A percentile compares a stretch with the other conserved stretches of the same genome.
phyloP scores from a whole-genome alignment of 2,888 invertebrate genomes.

The Embidobia sp. region DNA sequence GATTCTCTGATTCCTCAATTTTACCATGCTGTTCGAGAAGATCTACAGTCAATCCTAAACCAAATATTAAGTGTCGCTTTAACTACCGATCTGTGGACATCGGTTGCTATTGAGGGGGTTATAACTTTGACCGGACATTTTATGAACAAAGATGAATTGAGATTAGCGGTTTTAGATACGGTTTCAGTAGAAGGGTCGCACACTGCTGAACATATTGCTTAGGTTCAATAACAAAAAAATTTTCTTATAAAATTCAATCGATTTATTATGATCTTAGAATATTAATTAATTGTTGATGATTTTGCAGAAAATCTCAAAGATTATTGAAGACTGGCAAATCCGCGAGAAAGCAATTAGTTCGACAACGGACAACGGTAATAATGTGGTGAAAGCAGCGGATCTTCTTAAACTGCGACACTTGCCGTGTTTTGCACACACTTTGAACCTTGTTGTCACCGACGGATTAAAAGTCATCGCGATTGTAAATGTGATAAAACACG shows the following conservation, averaged over 20 bases:
- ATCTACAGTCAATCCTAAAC: neutral
- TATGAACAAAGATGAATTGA: neutral
- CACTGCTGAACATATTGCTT: conserved; percentile 10
- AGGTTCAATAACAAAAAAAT: neutral
- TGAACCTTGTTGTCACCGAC: conserved; percentile 5
- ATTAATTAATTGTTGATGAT: too few relatives aligned
- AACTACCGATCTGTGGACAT: conserved; percentile 25
- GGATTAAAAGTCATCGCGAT: neutral
- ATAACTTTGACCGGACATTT: conserved; percentile 13
- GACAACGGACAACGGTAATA: conserved; percentile 12
- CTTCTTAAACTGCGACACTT: conserved; percentile 8
- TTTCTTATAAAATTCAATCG: neutral
- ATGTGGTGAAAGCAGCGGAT: conserved; percentile 5
- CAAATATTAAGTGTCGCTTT: neutral
- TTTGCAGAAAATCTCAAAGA: neutral
- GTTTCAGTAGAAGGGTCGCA: neutral
- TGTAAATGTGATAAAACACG: neutral
- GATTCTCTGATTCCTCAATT: neutral
- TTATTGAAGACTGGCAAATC: conserved; percentile 1
- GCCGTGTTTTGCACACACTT: conserved; percentile 6
- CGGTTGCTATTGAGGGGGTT: conserved; percentile 6
- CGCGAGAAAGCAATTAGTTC: neutral
- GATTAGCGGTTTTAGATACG: conserved; percentile 2
- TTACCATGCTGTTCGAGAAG: neutral
- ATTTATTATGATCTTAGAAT: neutral